These are phyloP conservation scores for Camelus bactrianus DNA, from an alignment of 2,113 vertebrate genomes.

Conservation along the genomic window DNA sequence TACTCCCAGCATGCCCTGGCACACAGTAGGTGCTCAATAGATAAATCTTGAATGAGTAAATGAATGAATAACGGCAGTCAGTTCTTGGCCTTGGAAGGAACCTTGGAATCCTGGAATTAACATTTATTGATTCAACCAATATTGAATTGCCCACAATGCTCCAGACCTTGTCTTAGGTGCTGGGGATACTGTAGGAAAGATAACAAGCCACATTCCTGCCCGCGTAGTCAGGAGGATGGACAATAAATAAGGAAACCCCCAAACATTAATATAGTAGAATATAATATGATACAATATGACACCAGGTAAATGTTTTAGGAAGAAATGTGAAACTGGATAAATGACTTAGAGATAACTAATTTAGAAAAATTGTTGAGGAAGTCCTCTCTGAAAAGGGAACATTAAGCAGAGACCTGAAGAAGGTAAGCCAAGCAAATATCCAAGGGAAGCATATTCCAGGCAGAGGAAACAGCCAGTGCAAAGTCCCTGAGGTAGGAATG, in stretches of 20 bases:
- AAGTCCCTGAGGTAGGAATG: conserved; percentile 47
- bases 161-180: neutral
- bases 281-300: neutral
- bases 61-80: neutral
- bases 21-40: neutral
- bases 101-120: neutral
- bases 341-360: neutral
- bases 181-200: neutral
- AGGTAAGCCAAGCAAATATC: neutral
- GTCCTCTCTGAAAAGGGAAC: neutral
- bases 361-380: neutral
- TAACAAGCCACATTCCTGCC: neutral
- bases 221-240: neutral
- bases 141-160: neutral
- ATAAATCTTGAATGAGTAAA: neutral
- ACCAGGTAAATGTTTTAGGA: neutral
- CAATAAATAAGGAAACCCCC: neutral
- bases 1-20: neutral
- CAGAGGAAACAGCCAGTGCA: neutral
- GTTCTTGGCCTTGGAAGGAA: neutral
- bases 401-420: neutral
- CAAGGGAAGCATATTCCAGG: neutral
- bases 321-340: neutral
- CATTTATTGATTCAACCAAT: neutral
- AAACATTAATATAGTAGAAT: neutral